phyloP scores from a whole-genome alignment of 2,113 vertebrate species.

The Grammomys dolichurus region DNA sequence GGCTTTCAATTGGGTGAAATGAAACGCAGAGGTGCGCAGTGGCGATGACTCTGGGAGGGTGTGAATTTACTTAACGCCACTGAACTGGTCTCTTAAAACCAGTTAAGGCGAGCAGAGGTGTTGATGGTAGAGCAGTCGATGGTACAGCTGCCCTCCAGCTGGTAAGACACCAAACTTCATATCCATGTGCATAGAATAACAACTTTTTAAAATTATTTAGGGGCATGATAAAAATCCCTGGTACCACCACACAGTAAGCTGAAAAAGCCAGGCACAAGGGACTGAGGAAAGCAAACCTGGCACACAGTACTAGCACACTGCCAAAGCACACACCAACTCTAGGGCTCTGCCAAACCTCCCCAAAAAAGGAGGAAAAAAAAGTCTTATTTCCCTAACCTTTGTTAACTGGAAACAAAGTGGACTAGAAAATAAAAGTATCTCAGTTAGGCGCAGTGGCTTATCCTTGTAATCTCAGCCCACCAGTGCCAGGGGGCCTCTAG shows the following conservation, averaged over 20 bases:
- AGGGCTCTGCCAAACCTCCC: slow-evolving; percentile 34
- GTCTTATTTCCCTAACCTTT: not conserved
- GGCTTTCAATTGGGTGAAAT: not conserved
- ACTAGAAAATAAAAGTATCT: slow-evolving; percentile 46
- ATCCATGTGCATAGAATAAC: not conserved
- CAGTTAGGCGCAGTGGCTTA: not conserved
- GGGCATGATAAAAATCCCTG: not conserved
- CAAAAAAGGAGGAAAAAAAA: not conserved
- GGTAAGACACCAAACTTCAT: not conserved
- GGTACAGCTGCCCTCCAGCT: not conserved
- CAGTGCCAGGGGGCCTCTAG: not conserved
- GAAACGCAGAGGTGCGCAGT: not conserved
- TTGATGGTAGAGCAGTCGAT: not conserved
- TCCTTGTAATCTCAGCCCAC: not conserved
- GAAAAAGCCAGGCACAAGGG: not conserved
- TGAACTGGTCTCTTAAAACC: not conserved
- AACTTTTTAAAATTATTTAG: not conserved
- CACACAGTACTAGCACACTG: not conserved
- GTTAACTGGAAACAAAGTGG: slow-evolving; percentile 25
- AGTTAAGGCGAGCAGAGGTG: not conserved
- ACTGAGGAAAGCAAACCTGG: not conserved
- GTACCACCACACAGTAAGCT: not conserved
- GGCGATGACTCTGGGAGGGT: fast-evolving
- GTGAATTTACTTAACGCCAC: not conserved
- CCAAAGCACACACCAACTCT: slow-evolving; percentile 4